Conservation (phyloP, 2,797 vertebrate genomes). For the Phrynocephalus forsythii region DNA sequence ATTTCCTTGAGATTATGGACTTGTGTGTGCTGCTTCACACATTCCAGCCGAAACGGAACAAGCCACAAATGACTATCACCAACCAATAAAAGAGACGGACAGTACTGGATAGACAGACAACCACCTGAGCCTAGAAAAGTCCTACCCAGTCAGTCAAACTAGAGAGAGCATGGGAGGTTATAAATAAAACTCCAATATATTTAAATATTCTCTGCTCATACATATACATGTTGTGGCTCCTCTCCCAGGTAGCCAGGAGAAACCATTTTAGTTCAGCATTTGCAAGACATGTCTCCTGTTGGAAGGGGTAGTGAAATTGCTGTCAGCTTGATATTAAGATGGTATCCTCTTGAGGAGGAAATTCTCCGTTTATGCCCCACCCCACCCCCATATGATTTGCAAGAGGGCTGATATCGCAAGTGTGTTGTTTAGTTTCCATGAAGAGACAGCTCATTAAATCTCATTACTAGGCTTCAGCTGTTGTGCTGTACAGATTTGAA, state of each 20-base stretch:
- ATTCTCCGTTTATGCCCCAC: slow-evolving; percentile 38
- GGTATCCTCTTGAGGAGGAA: slow-evolving; percentile 60
- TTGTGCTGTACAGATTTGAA: slow-evolving; percentile 72
- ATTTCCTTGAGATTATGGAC: no score
- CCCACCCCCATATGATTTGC: slow-evolving; percentile 66
- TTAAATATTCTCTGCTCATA: no score
- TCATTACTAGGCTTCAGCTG: slow-evolving; percentile 77
- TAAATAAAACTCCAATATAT: no score
- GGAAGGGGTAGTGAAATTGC: neutral
- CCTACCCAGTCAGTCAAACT: no score
- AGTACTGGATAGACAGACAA: no score
- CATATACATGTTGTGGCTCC: no score
- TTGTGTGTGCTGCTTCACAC: neutral
- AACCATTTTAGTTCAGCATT: neutral
- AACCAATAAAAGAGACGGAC: no score
- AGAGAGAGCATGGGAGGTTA: no score
- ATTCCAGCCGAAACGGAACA: no score
- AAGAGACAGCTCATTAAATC: slow-evolving; percentile 76
- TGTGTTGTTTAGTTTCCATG: slow-evolving; percentile 67
- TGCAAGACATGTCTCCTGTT: neutral
- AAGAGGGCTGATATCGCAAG: slow-evolving; percentile 69
- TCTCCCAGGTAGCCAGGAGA: neutral
- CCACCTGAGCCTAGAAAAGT: no score
- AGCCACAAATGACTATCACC: no score
- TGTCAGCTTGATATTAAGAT: neutral